These are phyloP conservation scores for Lithophane semibrunnea DNA, from an alignment of 2,888 invertebrate species.

Conservation along the genomic window DNA sequence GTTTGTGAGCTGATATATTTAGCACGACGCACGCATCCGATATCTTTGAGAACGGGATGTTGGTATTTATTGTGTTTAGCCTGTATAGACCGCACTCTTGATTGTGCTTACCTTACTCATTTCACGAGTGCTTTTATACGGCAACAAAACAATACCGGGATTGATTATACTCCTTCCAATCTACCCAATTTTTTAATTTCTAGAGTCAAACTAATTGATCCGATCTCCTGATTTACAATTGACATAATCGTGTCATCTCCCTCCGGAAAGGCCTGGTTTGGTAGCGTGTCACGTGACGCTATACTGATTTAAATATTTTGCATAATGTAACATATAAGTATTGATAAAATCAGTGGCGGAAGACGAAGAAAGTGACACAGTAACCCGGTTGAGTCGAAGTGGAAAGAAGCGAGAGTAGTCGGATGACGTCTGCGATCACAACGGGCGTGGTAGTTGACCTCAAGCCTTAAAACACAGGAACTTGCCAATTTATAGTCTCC, in stretches of 20 bases:
- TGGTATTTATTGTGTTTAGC: conserved; percentile 27
- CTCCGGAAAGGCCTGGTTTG: conserved; percentile 29
- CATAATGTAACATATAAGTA: conserved; percentile 57
- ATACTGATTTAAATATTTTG: conserved; percentile 56
- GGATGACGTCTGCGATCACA: conserved; percentile 72
- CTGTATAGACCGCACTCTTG: background rate
- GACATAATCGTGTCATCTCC: conserved; percentile 32
- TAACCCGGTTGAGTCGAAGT: conserved; percentile 79
- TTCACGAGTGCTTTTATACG: conserved; percentile 14
- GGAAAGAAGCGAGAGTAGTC: conserved; percentile 82
- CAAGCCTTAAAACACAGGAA: conserved; percentile 51
- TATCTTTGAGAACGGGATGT: conserved; percentile 46
- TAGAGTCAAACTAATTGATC: conserved; percentile 34
- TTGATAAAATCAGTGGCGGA: conserved; percentile 71
- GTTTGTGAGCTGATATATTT: conserved; percentile 59
- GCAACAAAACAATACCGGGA: background rate
- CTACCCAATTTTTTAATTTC: background rate
- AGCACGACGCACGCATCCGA: conserved; percentile 42
- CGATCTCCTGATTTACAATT: conserved; percentile 30
- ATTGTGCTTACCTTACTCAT: background rate
- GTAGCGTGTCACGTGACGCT: conserved; percentile 26
- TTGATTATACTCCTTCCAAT: conserved; percentile 5
- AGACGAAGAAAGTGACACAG: conserved; percentile 85
- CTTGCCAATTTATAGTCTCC: conserved; percentile 36
- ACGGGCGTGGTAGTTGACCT: conserved; percentile 56